Evolutionary conservation across 2,888 invertebrate species (phyloP), one percentile per base, ranked within the genome.

Genomic region (Pinctada fucata): DNA sequence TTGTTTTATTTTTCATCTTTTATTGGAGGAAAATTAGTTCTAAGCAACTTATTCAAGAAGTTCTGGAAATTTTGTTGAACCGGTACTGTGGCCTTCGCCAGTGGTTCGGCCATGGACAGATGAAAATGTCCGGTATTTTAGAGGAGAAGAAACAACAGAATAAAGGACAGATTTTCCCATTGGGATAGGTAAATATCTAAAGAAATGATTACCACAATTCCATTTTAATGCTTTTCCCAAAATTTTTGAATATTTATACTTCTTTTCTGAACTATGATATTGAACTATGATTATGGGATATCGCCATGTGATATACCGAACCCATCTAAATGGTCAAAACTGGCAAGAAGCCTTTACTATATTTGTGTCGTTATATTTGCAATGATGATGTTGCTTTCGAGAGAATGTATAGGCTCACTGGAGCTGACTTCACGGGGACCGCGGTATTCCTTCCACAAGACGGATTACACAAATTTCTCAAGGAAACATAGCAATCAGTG

Each of bases 261-360:
- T 76, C 76, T 77, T 72, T 79, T 79, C 76, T 79, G 79, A 79
- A 79, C 79, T 79, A 79, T 79, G 79, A 76, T 76, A 79, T 76
- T 73, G 69, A 64, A 70, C 71, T 63, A 74, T 79, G 76, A 70
- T 45, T 66, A 76, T 76, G 76, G 65, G 76, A 64, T 74, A 69
- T 76, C 76, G 76, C 69, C 68, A 76, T 74, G 64, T 51, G 76
- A 66, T 67, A 79, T 76, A 75, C 79, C 66, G 79, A 79, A 71
- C 69, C 71, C 66, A 52, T 70, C 65, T 74, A 76, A 69, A 76
- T 69, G 58, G 65, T 63, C 72, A 50, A 52, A 49, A 50, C 48
- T 51, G 45, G 16, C 72, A 5, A 47, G 8, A 45, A 63, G 64
- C 50, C 49, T 13, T 66, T 74, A 66, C 74, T 64, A 65, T 66